Base-by-base conservation (phyloP, 2,888 invertebrate genomes). In the Eucera pruinosa region DNA sequence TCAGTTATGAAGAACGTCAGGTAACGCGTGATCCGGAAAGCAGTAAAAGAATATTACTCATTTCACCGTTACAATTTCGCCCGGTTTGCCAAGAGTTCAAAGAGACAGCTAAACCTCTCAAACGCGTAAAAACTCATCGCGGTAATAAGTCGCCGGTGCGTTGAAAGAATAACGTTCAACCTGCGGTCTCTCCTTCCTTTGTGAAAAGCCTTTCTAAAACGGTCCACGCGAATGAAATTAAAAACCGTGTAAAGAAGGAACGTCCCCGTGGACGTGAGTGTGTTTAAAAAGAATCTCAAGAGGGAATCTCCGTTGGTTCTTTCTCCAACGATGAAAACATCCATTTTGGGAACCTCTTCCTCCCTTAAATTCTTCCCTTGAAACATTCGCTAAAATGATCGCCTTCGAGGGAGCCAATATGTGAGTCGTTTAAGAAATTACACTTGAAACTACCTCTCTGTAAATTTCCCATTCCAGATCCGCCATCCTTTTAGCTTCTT, bases 351-450 rank as follows among this genome's bases (percentile, higher is more conserved):
- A 39, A 4, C 13, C n/a, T 39, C 13, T n/a, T 13, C 36, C n/a
- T 36, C 2, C 7, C 23, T 7, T 23, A 30, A 36, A n/a, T 25
- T 41, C 27, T n/a, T n/a, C 4, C 13, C 15, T 5, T 18, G n/a
- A 23, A 48, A 48, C 48, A 33, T 41, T 41, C 48, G n/a, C 41
- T 5, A 11, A 41, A 41, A n/a, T 1, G 7, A 25, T 27, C 7
- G 41, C 15, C 11, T 54, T 47, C 54, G 11, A 13, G 36, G 2
- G 4, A 54, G 33, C 68, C 36, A 25, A 67, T 47, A 67, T 39
- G 41, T 6, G 11, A 30, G 39, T 67, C 68, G 67, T 66, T 66
- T 52, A 27, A 23, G 45, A 45, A 39, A 70, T 70, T 70, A 54
- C 67, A n/a, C 13, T 1, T 9, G 54, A 27, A 67, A 70, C 45